A percentile compares a stretch with the other conserved stretches of the same genome.
phyloP scores from a whole-genome alignment of 2,797 vertebrate species.

The Heteromormyrus szaboi region DNA sequence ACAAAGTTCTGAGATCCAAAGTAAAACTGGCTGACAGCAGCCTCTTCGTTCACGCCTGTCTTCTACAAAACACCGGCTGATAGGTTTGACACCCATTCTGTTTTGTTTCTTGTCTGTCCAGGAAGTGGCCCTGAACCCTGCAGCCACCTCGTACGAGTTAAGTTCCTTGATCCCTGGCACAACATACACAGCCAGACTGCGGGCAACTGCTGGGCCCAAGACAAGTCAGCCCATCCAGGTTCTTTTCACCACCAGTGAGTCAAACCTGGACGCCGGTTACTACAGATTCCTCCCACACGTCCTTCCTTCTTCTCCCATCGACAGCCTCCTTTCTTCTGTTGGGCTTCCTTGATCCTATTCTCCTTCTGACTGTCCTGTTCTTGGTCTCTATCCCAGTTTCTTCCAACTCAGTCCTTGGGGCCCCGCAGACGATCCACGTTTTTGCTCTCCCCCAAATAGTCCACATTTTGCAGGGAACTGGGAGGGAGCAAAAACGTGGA shows the following conservation, averaged over 20 bases:
- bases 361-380: neutral
- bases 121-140: slow-evolving; percentile 76
- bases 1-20: neutral
- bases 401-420: neutral
- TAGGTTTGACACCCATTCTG: neutral
- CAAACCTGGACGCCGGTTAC: neutral
- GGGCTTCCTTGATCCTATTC: neutral
- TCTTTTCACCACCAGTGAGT: slow-evolving; percentile 78
- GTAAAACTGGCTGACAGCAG: neutral
- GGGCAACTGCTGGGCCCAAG: slow-evolving; percentile 62
- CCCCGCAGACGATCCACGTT: neutral
- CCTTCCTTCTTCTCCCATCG: neutral
- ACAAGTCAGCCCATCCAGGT: slow-evolving; percentile 64
- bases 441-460: neutral
- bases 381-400: neutral
- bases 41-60: neutral
- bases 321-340: neutral
- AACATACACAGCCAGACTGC: slow-evolving; percentile 70
- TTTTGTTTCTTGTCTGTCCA: slow-evolving; percentile 37
- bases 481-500: neutral
- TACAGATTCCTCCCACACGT: neutral
- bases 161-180: slow-evolving; percentile 69
- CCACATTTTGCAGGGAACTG: neutral
- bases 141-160: slow-evolving; percentile 74
- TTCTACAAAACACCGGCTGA: neutral